Percentiles rank a stretch among this genome's conserved stretches.
Conservation (phyloP, 2,888 invertebrate species). For the Eristalis tenax region DNA sequence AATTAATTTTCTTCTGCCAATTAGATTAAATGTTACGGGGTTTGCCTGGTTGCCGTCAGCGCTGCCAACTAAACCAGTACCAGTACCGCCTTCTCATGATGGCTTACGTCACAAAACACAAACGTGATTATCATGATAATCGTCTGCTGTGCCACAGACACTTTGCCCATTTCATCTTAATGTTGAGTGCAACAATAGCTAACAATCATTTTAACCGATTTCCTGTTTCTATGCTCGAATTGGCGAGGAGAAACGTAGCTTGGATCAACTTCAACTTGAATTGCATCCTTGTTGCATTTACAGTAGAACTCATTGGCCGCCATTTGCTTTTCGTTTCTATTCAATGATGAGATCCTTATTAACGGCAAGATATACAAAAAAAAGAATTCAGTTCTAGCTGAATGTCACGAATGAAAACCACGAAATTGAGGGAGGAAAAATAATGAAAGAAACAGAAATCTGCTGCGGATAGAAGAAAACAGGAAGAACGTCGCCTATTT, state of each 20-base stretch:
- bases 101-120: conserved; percentile 45
- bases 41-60: conserved; percentile 26
- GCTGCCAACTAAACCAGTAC: not conserved
- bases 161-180: conserved; percentile 68
- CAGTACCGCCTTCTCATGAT: conserved; percentile 10
- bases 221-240: conserved; percentile 37
- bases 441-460: too few species aligned
- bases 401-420: conserved; percentile 35
- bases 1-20: conserved; percentile 65
- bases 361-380: conserved; percentile 25
- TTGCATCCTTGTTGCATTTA: conserved; percentile 37
- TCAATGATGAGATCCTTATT: conserved; percentile 65
- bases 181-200: conserved; percentile 67
- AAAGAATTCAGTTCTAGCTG: conserved; percentile 25
- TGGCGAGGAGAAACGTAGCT: not conserved
- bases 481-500: conserved; percentile 57
- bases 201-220: conserved; percentile 62
- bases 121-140: conserved; percentile 69
- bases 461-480: conserved; percentile 37
- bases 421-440: not conserved
- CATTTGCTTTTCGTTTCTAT: conserved; percentile 51
- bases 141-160: conserved; percentile 59
- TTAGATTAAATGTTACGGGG: conserved; percentile 58
- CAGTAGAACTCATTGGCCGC: conserved; percentile 45
- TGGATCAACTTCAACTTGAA: conserved; percentile 1